A percentile compares a stretch with the other conserved stretches of the same genome.
These are phyloP conservation scores for Tenrec ecaudatus DNA, from an alignment of 2,113 vertebrate species.

Conservation along the genomic window DNA sequence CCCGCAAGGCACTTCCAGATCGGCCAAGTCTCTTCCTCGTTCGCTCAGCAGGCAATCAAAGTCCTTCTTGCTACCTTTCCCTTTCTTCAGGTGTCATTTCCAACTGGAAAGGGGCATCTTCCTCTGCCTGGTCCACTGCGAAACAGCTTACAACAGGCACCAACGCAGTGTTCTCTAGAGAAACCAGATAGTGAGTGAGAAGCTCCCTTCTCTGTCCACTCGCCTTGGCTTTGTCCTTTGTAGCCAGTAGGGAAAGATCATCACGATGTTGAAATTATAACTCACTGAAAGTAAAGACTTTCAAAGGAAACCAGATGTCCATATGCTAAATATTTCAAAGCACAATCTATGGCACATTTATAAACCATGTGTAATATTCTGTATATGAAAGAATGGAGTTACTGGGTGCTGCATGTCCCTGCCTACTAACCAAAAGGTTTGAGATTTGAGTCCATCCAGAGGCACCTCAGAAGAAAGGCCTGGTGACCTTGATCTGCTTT, in stretches of 20 bases:
- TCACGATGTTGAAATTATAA: neutral
- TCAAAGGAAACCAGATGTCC: constrained; percentile 4
- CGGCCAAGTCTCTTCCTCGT: neutral
- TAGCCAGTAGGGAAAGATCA: neutral
- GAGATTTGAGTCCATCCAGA: neutral
- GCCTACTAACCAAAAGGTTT: neutral
- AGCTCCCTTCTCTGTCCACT: neutral
- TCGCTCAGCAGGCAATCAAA: neutral
- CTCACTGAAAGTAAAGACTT: constrained; percentile 24
- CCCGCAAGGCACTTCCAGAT: neutral
- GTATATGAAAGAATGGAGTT: constrained; percentile 11
- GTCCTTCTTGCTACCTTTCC: neutral
- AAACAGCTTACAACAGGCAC: neutral
- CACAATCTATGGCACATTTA: too few species aligned
- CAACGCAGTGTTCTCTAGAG: neutral
- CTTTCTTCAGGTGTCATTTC: neutral
- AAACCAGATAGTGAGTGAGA: neutral
- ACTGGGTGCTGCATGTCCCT: neutral
- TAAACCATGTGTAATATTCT: neutral
- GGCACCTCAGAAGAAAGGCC: neutral
- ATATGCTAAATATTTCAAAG: too few species aligned
- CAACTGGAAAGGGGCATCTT: neutral
- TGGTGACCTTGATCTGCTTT: neutral
- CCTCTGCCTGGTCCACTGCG: neutral
- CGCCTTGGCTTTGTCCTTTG: neutral